Evolutionary conservation across 2,888 invertebrate genomes (phyloP).

Genomic region (Megalurothrips usitatus): DNA sequence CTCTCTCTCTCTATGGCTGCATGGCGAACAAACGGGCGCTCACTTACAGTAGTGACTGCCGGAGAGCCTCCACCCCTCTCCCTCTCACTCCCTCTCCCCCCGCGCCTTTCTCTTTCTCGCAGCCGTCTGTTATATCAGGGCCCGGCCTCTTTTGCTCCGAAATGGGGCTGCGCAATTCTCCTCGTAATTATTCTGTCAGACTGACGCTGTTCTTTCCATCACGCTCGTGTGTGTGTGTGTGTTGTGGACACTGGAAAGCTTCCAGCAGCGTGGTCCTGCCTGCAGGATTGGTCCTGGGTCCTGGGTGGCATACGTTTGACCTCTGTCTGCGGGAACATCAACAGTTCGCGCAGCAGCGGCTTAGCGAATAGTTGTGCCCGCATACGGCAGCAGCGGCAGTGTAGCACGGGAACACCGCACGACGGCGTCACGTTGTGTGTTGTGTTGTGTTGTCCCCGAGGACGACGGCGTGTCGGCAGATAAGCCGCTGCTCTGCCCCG

Average conservation of each 20-base stretch:
- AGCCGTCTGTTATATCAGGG: too few relatives aligned
- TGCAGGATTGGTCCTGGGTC: not conserved
- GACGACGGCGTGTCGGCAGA: not conserved
- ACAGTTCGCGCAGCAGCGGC: not conserved
- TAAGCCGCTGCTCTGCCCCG: too few relatives aligned
- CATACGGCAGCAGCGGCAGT: not conserved
- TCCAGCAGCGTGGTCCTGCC: not conserved
- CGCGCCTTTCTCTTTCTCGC: too few relatives aligned
- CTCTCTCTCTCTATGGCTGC: too few relatives aligned
- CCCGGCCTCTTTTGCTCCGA: not conserved
- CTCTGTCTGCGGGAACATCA: not conserved
- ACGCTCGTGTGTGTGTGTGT: not conserved
- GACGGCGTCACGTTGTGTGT: not conserved
- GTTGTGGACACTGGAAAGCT: not conserved
- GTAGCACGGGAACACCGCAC: not conserved
- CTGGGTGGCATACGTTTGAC: not conserved
- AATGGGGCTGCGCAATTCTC: not conserved
- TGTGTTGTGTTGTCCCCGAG: not conserved
- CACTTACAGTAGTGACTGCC: too few relatives aligned
- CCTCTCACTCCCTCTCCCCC: too few relatives aligned
- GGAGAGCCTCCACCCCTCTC: too few relatives aligned
- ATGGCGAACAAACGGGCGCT: too few relatives aligned
- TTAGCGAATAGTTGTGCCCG: not conserved
- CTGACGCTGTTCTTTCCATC: not conserved
- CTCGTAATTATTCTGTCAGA: conserved; percentile 11